Conservation (phyloP, 2,888 invertebrate genomes). For the Salticus scenicus region DNA sequence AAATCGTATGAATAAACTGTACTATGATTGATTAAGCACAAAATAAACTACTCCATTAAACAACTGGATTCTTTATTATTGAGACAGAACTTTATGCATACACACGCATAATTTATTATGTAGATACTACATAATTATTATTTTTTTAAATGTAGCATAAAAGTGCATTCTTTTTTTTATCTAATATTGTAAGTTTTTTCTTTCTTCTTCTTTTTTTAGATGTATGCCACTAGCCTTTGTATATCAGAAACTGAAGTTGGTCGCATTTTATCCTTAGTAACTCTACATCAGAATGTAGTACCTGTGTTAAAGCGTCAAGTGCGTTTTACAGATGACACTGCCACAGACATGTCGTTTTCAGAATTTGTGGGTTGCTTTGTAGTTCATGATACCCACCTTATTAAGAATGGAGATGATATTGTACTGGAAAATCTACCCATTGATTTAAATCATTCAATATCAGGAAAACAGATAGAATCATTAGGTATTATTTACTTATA, state of each 20-base stretch:
- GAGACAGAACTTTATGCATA: no score
- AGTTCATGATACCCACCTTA: conserved; percentile 54
- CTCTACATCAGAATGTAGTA: conserved; percentile 70
- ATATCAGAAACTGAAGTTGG: conserved; percentile 76
- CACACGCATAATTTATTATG: no score
- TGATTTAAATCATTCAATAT: conserved; percentile 42
- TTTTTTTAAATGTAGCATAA: no score
- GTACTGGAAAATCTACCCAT: conserved; percentile 55
- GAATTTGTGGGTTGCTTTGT: conserved; percentile 64
- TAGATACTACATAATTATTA: no score
- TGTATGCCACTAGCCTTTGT: conserved; percentile 73
- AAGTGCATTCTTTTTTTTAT: no score
- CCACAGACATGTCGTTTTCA: conserved; percentile 49
- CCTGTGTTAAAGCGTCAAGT: conserved; percentile 56
- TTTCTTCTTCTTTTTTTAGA: conserved; percentile 70
- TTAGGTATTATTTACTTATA: conserved; percentile 31
- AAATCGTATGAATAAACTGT: no score
- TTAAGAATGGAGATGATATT: conserved; percentile 57
- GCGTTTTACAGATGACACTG: conserved; percentile 54
- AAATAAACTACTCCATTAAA: no score
- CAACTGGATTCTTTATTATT: no score
- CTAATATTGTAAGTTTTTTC: no score
- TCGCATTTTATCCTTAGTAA: conserved; percentile 75
- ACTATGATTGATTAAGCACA: no score
- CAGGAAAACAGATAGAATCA: conserved; percentile 48